Evolutionary conservation across 2,888 invertebrate species (phyloP).

Genomic region (Temnothorax ravouxi): DNA sequence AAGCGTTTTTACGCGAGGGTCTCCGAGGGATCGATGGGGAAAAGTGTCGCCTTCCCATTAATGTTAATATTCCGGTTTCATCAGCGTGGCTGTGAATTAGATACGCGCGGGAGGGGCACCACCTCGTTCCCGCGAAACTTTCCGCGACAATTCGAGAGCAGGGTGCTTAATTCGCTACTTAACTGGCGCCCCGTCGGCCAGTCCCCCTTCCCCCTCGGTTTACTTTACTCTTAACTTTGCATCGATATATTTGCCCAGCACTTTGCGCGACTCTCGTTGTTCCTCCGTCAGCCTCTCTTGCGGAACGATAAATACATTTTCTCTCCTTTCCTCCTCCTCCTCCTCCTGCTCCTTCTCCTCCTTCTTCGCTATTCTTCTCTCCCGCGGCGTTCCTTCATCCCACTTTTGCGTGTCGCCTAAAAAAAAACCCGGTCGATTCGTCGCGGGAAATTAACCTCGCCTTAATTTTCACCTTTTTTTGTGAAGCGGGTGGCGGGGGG

Average conservation of each 20-base stretch:
- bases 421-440: background rate
- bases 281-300: background rate
- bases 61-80: background rate
- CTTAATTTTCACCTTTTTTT: slow-evolving; percentile 12
- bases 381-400: background rate
- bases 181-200: background rate
- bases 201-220: background rate
- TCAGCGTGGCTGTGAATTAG: background rate
- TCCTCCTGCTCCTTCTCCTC: background rate
- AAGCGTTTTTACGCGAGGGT: background rate
- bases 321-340: background rate
- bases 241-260: background rate
- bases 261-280: background rate
- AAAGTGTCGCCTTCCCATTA: background rate
- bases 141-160: background rate
- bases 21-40: background rate
- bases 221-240: background rate
- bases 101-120: background rate
- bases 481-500: too few species aligned
- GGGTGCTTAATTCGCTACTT: background rate
- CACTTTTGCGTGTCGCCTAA: background rate
- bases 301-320: background rate
- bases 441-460: slow-evolving; percentile 3
- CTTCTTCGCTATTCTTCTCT: background rate
- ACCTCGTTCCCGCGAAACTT: background rate